Conservation (phyloP, 2,888 invertebrate genomes). For the Oscheius sp. region DNA sequence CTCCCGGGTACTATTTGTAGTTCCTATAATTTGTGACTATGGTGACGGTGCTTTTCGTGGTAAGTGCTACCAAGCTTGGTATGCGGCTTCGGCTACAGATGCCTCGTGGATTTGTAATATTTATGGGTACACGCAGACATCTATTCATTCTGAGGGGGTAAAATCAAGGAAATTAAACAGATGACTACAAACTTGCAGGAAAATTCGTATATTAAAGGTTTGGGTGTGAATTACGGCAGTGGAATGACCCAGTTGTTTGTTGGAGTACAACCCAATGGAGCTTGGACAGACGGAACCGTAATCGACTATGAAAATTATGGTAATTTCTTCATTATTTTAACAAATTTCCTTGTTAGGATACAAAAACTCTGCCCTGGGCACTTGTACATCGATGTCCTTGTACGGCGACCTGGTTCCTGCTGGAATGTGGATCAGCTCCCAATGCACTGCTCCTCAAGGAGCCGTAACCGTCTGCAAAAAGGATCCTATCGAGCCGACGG, state of each 20-base stretch:
- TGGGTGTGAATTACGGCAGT: too few species aligned
- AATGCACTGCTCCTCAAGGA: neutral
- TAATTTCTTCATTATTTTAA: neutral
- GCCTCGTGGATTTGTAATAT: neutral
- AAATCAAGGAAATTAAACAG: neutral
- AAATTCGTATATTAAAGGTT: too few species aligned
- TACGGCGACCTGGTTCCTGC: neutral
- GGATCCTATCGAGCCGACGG: neutral
- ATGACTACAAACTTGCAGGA: too few species aligned
- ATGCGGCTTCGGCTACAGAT: neutral
- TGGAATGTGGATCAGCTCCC: constrained; percentile 25
- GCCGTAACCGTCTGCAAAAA: constrained; percentile 10
- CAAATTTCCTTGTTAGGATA: neutral
- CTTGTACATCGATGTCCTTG: constrained; percentile 16
- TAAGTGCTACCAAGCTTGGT: constrained; percentile 1
- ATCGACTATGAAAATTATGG: constrained; percentile 15
- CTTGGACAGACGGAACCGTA: neutral
- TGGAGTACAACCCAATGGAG: neutral
- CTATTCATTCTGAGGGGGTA: constrained; percentile 12
- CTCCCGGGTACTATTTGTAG: neutral
- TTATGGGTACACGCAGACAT: neutral
- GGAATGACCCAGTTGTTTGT: too few species aligned
- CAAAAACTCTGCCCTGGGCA: constrained; percentile 10
- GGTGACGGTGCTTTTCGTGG: neutral
- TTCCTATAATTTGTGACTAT: too few species aligned